Evolutionary conservation across 2,888 invertebrate genomes (phyloP), one percentile per base, ranked within the genome.

Genomic region (Prenolepis imparis): DNA sequence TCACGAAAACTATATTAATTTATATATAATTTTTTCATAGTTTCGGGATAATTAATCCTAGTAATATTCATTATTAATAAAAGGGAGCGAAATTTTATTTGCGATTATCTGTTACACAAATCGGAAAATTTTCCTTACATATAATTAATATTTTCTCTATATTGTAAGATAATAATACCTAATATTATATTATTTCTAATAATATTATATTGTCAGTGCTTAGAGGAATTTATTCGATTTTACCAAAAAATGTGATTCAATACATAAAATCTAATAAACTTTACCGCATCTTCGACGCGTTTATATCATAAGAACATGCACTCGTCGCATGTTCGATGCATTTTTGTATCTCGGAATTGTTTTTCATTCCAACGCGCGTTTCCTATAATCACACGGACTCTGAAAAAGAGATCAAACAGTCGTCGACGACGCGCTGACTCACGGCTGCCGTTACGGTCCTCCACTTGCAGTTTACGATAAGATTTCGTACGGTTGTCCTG

Each of bases 351-450:
- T 24, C 5, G 8, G 21, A 36, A 59, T 59, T 44, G 44, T 70
- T 59, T 59, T 70, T 59, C 59, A 18, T 59, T 59, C 59, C 44
- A 59, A 55, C 44, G 32, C 28, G 32, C 70, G 44, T 21, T 44
- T 28, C 36, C 78, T 11, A 36, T 70, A 78, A 78, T 12, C 41
- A n/a, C 15, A 15, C 28, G 15, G 12, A 70, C 44, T 78, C 44
- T 78, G 44, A 70, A 70, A 78, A 78, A 78, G 78, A 78, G 78
- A 78, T 78, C 70, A 78, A 78, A 44, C 75, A 39, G 41, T 82
- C 57, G 75, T 36, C 59, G 75, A 52, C 78, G 70, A 70, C 44
- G 21, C 57, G 86, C 86, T 74, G 81, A 88, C 63, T 82, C 84
- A 83, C 81, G 81, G 63, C 61, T 15, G 44, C 78, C 78, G 78